phyloP scores from a whole-genome alignment of 2,888 invertebrate species.

The Melinaea menophilus region DNA sequence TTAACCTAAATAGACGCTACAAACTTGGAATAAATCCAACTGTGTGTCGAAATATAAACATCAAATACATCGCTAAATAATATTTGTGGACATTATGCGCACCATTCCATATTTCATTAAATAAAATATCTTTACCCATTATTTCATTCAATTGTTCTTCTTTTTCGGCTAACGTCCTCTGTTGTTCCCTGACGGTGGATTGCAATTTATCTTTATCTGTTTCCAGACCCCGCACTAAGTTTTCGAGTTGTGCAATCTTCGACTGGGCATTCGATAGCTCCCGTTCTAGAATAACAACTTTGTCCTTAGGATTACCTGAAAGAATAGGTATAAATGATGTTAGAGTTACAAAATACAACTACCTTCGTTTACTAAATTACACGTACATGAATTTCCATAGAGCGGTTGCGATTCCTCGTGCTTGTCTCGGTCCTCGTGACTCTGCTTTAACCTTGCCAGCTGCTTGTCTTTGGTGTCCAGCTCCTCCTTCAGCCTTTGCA shows the following conservation, averaged over 20 bases:
- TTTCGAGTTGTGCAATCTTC: constrained; percentile 66
- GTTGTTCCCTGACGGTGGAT: constrained; percentile 78
- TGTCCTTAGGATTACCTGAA: constrained; percentile 67
- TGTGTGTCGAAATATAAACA: not conserved
- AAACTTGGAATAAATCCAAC: constrained; percentile 31
- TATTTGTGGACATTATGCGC: too few relatives aligned
- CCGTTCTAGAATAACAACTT: constrained; percentile 60
- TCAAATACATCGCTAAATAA: too few relatives aligned
- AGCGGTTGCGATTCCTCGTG: constrained; percentile 73
- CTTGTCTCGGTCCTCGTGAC: constrained; percentile 79
- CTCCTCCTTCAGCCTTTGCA: constrained; percentile 80
- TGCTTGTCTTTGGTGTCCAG: constrained; percentile 81
- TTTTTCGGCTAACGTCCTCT: constrained; percentile 61
- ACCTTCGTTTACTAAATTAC: not conserved
- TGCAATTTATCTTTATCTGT: constrained; percentile 84
- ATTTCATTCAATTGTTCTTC: constrained; percentile 67
- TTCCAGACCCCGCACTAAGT: constrained; percentile 66
- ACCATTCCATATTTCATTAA: too few relatives aligned
- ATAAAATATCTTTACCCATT: constrained; percentile 47
- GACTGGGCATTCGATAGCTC: constrained; percentile 60
- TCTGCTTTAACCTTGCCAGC: constrained; percentile 77
- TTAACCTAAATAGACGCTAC: constrained; percentile 30
- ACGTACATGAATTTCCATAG: constrained; percentile 66
- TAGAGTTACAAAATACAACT: not conserved
- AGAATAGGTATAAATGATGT: not conserved